Percentiles rank a stretch among this genome's conserved stretches.
Evolutionary conservation across 2,888 invertebrate species (phyloP).

Genomic region (Agrilus mali): DNA sequence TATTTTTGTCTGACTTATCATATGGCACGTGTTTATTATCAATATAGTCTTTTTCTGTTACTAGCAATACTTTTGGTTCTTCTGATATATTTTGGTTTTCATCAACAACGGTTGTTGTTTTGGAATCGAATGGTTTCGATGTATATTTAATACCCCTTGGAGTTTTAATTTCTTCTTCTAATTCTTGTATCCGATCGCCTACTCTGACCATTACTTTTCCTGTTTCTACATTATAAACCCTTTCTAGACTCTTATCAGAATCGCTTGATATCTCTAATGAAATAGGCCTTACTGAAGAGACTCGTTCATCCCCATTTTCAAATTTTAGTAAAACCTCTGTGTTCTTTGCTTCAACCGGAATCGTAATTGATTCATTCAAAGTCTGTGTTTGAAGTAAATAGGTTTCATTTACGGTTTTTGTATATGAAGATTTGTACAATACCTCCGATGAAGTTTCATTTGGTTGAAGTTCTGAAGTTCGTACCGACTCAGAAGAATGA

Average conservation of each 20-base stretch:
- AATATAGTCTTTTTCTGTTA: too few relatives aligned
- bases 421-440: too few relatives aligned
- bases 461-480: too few relatives aligned
- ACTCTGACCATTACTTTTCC: slow-evolving; percentile 21
- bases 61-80: background rate
- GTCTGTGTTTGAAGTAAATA: too few relatives aligned
- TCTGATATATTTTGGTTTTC: slow-evolving; percentile 10
- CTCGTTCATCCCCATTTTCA: slow-evolving; percentile 5
- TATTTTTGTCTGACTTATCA: too few relatives aligned
- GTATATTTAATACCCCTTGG: slow-evolving; percentile 9
- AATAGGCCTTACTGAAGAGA: slow-evolving; percentile 7
- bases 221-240: slow-evolving; percentile 30
- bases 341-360: too few relatives aligned
- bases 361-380: too few relatives aligned
- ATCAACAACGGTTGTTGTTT: slow-evolving; percentile 3
- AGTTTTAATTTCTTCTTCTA: slow-evolving; percentile 8
- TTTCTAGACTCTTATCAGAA: slow-evolving; percentile 29
- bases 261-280: slow-evolving; percentile 27
- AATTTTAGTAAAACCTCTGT: too few relatives aligned
- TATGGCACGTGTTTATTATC: too few relatives aligned
- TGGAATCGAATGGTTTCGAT: slow-evolving; percentile 2
- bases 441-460: too few relatives aligned
- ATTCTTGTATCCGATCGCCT: slow-evolving; percentile 13
- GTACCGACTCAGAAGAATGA: too few relatives aligned
- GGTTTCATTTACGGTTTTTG: too few relatives aligned